phyloP scores from a whole-genome alignment of 2,113 vertebrate species.

The Platysternon megacephalum region DNA sequence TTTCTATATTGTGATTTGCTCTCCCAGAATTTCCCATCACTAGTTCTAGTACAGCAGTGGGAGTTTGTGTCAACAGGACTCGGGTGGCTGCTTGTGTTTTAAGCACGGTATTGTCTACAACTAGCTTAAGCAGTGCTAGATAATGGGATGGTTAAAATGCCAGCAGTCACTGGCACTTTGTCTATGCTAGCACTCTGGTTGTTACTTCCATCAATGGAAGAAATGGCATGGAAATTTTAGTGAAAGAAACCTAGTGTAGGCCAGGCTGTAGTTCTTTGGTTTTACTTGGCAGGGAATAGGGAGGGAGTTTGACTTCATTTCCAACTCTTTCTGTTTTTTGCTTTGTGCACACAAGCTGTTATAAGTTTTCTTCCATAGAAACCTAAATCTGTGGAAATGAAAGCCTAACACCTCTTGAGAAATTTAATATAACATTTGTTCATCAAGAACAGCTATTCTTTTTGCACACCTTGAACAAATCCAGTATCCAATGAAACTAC shows the following conservation, averaged over 20 bases:
- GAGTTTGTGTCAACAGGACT: not conserved
- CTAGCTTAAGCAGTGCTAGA: not conserved
- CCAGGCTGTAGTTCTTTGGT: not conserved
- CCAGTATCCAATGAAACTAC: not conserved
- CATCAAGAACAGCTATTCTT: not conserved
- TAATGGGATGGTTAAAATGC: not conserved
- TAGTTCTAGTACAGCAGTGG: rapidly evolving
- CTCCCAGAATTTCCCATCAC: not conserved
- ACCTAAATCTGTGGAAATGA: not conserved
- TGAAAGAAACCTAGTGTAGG: not conserved
- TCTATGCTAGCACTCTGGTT: not conserved
- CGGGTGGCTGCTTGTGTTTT: not conserved
- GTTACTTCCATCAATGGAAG: not conserved
- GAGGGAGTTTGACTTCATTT: not conserved
- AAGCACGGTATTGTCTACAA: not conserved
- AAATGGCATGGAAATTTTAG: not conserved
- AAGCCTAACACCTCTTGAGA: not conserved
- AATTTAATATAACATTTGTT: not conserved
- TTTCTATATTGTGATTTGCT: not conserved
- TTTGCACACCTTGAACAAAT: not conserved
- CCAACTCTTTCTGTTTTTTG: not conserved
- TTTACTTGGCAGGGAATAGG: not conserved
- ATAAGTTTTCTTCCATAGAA: not conserved
- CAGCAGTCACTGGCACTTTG: not conserved
- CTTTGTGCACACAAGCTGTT: not conserved